phyloP scores from a whole-genome alignment of 2,888 invertebrate genomes.

The Spisula subtruncata region DNA sequence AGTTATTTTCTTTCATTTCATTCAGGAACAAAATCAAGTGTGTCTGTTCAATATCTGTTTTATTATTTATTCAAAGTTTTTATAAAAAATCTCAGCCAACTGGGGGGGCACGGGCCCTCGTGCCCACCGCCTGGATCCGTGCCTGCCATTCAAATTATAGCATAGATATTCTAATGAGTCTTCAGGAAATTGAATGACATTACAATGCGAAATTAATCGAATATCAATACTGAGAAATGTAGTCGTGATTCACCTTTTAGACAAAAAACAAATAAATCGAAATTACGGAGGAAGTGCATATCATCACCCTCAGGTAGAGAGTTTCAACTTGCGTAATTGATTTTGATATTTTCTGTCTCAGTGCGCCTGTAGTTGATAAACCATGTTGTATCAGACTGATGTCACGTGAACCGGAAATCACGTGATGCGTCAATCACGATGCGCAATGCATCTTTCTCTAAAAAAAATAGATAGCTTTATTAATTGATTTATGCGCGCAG shows the following conservation, averaged over 20 bases:
- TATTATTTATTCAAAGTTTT: too few relatives aligned
- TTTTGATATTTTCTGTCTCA: constrained; percentile 8
- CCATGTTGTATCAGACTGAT: background rate
- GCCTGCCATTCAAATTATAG: too few relatives aligned
- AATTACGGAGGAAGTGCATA: constrained; percentile 11
- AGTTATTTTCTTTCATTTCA: too few relatives aligned
- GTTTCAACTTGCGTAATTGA: constrained; percentile 23
- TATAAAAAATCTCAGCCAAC: too few relatives aligned
- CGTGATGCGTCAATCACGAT: background rate
- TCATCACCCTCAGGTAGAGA: background rate
- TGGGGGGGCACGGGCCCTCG: too few relatives aligned
- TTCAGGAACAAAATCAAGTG: too few relatives aligned
- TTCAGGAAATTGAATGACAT: background rate
- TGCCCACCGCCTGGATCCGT: too few relatives aligned
- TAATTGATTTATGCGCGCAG: background rate
- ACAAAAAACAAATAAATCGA: constrained; percentile 10
- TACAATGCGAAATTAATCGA: constrained; percentile 13
- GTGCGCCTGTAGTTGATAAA: background rate
- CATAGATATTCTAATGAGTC: background rate
- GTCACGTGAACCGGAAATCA: background rate
- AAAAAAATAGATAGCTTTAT: background rate
- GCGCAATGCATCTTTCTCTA: background rate
- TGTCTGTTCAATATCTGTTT: too few relatives aligned
- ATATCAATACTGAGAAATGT: background rate
- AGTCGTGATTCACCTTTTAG: background rate